Evolutionary conservation across 1,140 invertebrate species (phyloP).

Genomic region (Episyrphus balteatus): DNA sequence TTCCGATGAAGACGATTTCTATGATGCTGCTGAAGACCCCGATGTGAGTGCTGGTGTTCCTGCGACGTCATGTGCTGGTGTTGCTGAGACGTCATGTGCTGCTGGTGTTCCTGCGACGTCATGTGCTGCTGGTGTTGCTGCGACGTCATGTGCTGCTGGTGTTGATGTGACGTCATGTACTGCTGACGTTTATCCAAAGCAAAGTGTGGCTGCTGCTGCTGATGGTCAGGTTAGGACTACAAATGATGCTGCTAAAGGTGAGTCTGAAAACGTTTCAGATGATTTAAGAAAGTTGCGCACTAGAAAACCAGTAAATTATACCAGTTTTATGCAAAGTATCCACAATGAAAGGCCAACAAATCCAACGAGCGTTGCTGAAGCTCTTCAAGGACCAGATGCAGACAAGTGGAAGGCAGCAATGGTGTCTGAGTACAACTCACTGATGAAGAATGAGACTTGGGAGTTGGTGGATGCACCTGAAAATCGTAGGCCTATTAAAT

Average conservation of each 20-base stretch:
- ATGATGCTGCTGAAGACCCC: neutral
- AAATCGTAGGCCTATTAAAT: constrained; percentile 17
- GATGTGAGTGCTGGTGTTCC: neutral
- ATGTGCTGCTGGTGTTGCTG: neutral
- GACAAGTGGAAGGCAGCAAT: constrained; percentile 9
- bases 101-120: neutral
- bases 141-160: too few species aligned
- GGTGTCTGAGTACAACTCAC: constrained; percentile 5
- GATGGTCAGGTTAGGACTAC: constrained; percentile 1
- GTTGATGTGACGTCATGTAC: too few species aligned
- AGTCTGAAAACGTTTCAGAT: constrained; percentile 15
- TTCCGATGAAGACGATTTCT: neutral
- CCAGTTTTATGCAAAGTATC: constrained; percentile 9
- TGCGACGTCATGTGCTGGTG: neutral
- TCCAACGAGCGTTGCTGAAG: neutral
- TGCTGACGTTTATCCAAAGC: neutral
- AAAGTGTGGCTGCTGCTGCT: neutral
- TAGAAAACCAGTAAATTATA: constrained; percentile 14
- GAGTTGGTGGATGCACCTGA: constrained; percentile 18
- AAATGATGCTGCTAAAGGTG: neutral
- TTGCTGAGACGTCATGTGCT: too few species aligned
- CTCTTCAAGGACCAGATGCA: constrained; percentile 15
- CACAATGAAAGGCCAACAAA: constrained; percentile 7
- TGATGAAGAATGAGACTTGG: constrained; percentile 13
- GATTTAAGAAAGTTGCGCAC: constrained; percentile 17